Conservation (phyloP, 2,113 vertebrate genomes). For the Spizaetus ornatus region DNA sequence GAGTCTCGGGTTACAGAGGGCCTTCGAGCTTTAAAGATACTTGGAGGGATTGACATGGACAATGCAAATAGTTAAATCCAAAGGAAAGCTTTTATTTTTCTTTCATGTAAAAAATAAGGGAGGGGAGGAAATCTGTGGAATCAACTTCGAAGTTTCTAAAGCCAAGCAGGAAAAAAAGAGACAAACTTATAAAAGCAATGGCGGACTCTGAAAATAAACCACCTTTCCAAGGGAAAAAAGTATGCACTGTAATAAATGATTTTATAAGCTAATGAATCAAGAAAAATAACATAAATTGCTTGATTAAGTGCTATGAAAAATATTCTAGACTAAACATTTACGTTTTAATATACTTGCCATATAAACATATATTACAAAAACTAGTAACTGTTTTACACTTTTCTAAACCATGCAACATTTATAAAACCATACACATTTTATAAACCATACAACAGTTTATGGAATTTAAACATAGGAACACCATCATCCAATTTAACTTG, state of each 20-base stretch:
- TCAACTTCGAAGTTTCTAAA: background rate
- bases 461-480: slow-evolving; percentile 24
- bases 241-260: background rate
- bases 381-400: slow-evolving; percentile 38
- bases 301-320: slow-evolving; percentile 18
- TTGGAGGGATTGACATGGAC: slow-evolving; percentile 20
- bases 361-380: background rate
- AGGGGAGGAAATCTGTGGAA: background rate
- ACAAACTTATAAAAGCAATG: background rate
- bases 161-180: background rate
- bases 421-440: slow-evolving; percentile 5
- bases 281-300: slow-evolving; percentile 19
- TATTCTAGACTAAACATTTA: slow-evolving; percentile 69
- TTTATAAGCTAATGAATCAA: slow-evolving; percentile 42
- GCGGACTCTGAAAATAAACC: background rate
- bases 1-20: slow-evolving; percentile 73
- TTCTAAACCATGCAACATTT: background rate
- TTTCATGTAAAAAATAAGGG: slow-evolving; percentile 61
- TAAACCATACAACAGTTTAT: slow-evolving; percentile 29
- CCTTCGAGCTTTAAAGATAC: slow-evolving; percentile 72
- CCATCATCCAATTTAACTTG: slow-evolving; percentile 8
- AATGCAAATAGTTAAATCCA: slow-evolving; percentile 64
- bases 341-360: slow-evolving; percentile 55
- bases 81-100: slow-evolving; percentile 57
- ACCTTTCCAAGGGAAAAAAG: background rate